Evolutionary conservation across 2,888 invertebrate genomes (phyloP).

Genomic region (Dysmachus trigonus): DNA sequence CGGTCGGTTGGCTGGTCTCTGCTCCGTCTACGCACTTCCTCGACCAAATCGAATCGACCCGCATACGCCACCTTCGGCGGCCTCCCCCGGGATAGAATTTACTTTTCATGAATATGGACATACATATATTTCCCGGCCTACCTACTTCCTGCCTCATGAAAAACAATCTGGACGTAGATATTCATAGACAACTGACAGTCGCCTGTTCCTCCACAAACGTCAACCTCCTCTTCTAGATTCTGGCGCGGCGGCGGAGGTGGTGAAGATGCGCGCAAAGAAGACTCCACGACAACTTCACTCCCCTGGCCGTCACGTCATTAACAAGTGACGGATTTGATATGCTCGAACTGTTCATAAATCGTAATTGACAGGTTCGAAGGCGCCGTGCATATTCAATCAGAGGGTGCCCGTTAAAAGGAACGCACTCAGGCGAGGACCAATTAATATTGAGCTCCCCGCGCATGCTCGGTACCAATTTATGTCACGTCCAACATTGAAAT

Average conservation of each 20-base stretch:
- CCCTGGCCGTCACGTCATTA: background rate
- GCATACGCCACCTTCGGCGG: background rate
- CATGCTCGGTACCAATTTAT: background rate
- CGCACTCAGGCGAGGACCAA: background rate
- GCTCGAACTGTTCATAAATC: background rate
- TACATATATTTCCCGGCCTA: background rate
- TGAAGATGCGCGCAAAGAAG: background rate
- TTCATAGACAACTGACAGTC: background rate
- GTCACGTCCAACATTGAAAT: slow-evolving; percentile 25
- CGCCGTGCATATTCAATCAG: slow-evolving; percentile 16
- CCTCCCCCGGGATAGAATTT: background rate
- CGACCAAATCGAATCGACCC: background rate
- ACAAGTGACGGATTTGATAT: background rate
- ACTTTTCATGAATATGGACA: slow-evolving; percentile 4
- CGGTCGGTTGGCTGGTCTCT: background rate
- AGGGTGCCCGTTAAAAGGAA: background rate
- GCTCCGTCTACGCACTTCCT: background rate
- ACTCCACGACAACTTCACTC: background rate
- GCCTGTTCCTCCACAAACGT: background rate
- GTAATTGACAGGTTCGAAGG: slow-evolving; percentile 31
- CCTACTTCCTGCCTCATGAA: slow-evolving; percentile 12
- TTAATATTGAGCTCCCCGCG: background rate
- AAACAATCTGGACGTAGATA: background rate
- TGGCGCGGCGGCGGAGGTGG: background rate
- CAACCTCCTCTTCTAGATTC: background rate